Evolutionary conservation across 2,888 invertebrate genomes (phyloP).

Genomic region (Acrocyrtus sp.): DNA sequence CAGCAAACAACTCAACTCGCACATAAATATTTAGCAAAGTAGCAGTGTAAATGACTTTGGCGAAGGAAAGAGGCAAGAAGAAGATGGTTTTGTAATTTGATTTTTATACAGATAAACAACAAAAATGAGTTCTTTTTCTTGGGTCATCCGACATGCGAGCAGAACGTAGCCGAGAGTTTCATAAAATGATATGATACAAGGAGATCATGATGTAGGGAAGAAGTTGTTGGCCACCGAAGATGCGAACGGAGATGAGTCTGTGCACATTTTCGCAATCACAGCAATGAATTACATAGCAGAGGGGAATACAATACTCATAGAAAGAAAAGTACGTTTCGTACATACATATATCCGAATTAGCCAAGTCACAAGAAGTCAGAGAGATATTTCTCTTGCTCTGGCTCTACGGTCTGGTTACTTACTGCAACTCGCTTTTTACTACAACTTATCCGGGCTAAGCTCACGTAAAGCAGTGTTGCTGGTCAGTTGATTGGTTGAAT

Average conservation of each 20-base stretch:
- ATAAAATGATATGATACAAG: slow-evolving; percentile 15
- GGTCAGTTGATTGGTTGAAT: slow-evolving; percentile 53
- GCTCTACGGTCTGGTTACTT: slow-evolving; percentile 45
- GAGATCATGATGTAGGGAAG: slow-evolving; percentile 17
- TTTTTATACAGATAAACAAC: slow-evolving; percentile 28
- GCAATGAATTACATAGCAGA: slow-evolving; percentile 31
- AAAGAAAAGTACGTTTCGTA: no score
- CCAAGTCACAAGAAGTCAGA: no score
- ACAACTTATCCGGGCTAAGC: no score
- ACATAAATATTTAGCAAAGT: no score
- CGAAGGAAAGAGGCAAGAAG: no score
- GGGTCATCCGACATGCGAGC: slow-evolving; percentile 42
- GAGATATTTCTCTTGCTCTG: slow-evolving; percentile 4
- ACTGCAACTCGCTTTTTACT: no score
- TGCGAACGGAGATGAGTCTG: no score
- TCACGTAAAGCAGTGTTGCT: slow-evolving; percentile 35
- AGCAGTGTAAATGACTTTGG: no score
- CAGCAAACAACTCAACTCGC: no score
- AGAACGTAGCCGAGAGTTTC: slow-evolving; percentile 35
- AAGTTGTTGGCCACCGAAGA: slow-evolving; percentile 42
- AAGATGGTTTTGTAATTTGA: slow-evolving; percentile 41
- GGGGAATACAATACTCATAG: no score
- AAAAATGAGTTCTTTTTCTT: slow-evolving; percentile 30
- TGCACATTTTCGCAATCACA: slow-evolving; percentile 41
- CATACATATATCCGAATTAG: no score